phyloP scores from a whole-genome alignment of 2,888 invertebrate species.

The Scaptodrosophila latifasciaeformis region DNA sequence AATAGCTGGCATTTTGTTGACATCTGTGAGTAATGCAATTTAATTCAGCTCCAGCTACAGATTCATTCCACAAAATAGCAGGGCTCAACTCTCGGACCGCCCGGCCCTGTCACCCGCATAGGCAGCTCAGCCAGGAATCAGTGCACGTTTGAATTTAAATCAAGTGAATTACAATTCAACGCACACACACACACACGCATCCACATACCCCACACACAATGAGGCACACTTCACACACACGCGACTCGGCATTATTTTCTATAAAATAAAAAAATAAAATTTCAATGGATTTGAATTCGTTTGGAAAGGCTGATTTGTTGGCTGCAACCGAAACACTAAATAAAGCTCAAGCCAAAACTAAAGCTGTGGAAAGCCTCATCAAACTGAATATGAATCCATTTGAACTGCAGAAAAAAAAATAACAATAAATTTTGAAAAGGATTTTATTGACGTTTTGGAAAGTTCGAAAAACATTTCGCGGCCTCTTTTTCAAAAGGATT shows the following conservation, averaged over 20 bases:
- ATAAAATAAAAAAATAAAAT: too few relatives aligned
- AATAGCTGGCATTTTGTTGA: conserved; percentile 65
- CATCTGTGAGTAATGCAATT: conserved; percentile 68
- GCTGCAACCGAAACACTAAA: too few relatives aligned
- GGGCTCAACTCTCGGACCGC: neutral
- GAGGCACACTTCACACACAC: neutral
- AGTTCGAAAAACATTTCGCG: too few relatives aligned
- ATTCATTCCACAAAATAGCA: conserved; percentile 43
- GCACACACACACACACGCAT: conserved; percentile 27
- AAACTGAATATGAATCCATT: too few relatives aligned
- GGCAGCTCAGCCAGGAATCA: conserved; percentile 15
- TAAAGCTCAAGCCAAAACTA: too few relatives aligned
- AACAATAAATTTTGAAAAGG: too few relatives aligned
- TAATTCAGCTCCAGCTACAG: conserved; percentile 66
- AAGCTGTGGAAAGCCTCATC: too few relatives aligned
- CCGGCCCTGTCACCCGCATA: neutral
- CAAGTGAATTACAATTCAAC: conserved; percentile 49
- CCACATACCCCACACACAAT: neutral
- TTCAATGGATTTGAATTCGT: too few relatives aligned
- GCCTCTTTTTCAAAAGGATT: too few relatives aligned
- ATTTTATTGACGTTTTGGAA: too few relatives aligned
- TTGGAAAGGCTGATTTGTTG: too few relatives aligned
- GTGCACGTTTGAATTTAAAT: conserved; percentile 50
- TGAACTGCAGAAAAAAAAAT: too few relatives aligned
- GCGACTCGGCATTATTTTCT: neutral